Base-by-base conservation (phyloP, 2,113 vertebrate genomes). In the Heliornis fulica region DNA sequence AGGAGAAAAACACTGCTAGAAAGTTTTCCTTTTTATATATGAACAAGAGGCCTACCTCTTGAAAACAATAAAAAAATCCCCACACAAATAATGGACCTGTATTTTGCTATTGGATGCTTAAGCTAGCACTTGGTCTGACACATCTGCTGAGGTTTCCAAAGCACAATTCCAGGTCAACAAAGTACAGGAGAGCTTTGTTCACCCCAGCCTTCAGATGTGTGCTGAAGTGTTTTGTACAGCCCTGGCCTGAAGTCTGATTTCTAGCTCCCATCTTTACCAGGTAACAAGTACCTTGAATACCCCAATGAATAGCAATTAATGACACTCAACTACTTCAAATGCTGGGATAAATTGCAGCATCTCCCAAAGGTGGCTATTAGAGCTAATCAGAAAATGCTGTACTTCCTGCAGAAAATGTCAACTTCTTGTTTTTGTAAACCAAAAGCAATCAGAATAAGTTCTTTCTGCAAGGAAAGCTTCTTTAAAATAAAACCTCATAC, bases 341-440 rank as follows among this genome's bases (percentile, higher is more conserved):
- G 91, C 94, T 92, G 93, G 74, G 91, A 92, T 94, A 95, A 97
- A 97, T 97, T 97, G 78, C 95, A 82, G 81, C 89, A 91, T 83
- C 91, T 97, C 93, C 93, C 93, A 71, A 95, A 96, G 96, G 95
- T 95, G 95, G 77, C 93, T 97, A 95, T 97, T 97, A 97, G 65
- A 96, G 95, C 95, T 96, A 96, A 97, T 97, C 94, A 96, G 95
- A 97, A 97, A 96, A 96, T 96, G 95, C 78, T 85, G 89, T 57
- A 96, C 95, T 97, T 96, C 94, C 95, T 96, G 87, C 87, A 95
- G 91, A 94, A 96, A 97, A 96, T 97, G 95, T 97, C 95, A 97
- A 95, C 96, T 96, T 94, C 95, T 96, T 96, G 95, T 94, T 97
- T 96, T 96, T 94, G 93, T 66, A 92, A 93, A 92, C 76, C 69